Conservation (phyloP, 1,140 invertebrate species). For the Ridgeia piscesae region DNA sequence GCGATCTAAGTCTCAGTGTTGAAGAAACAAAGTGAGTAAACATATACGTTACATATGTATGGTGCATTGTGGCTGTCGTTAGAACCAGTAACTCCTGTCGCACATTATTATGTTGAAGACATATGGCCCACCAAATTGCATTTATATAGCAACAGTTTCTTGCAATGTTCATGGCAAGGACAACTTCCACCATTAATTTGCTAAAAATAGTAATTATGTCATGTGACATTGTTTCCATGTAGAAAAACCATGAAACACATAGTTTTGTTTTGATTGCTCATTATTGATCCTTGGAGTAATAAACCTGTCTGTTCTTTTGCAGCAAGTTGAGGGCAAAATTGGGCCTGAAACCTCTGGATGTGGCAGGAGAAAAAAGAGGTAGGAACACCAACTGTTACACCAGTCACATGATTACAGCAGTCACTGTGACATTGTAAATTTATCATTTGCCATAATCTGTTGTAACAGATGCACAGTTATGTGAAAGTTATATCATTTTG, state of each 20-base stretch:
- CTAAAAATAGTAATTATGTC: too few relatives aligned
- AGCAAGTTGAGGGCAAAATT: constrained; percentile 84
- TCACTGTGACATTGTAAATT: background rate
- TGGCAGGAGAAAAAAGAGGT: constrained; percentile 45
- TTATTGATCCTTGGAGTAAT: background rate
- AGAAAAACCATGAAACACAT: too few relatives aligned
- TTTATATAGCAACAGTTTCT: too few relatives aligned
- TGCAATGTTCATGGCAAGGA: too few relatives aligned
- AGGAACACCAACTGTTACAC: background rate
- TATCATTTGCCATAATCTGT: background rate
- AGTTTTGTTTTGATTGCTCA: too few relatives aligned
- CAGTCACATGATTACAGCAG: background rate
- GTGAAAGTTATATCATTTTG: background rate
- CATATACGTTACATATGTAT: background rate
- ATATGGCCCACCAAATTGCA: too few relatives aligned
- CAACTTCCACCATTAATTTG: too few relatives aligned
- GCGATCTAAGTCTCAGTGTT: constrained; percentile 69
- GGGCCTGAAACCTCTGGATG: constrained; percentile 87
- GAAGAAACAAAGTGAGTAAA: constrained; percentile 78
- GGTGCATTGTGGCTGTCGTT: background rate
- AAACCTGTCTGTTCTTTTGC: constrained; percentile 28
- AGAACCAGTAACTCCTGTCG: too few relatives aligned
- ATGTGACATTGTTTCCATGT: too few relatives aligned
- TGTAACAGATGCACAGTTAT: background rate
- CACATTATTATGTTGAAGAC: too few relatives aligned